phyloP scores from a whole-genome alignment of 2,888 invertebrate species.

The Polymixis lichenea region DNA sequence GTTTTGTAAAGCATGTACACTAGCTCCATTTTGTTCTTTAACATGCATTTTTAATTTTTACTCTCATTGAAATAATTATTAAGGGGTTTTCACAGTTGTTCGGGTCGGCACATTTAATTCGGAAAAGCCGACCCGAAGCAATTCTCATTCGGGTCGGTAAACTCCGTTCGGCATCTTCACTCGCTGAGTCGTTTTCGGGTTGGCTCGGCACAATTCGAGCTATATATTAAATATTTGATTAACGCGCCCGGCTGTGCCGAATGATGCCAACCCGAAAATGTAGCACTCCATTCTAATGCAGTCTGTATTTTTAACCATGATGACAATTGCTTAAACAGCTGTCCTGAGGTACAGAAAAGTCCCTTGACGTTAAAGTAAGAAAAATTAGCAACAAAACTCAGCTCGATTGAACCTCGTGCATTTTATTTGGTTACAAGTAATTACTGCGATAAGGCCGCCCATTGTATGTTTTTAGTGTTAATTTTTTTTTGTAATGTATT shows the following conservation, averaged over 20 bases:
- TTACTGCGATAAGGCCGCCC: too few relatives aligned
- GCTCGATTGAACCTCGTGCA: neutral
- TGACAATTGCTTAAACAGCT: neutral
- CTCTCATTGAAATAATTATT: neutral
- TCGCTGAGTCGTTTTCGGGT: neutral
- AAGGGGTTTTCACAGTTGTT: neutral
- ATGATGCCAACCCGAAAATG: neutral
- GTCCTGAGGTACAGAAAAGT: neutral
- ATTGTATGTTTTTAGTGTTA: too few relatives aligned
- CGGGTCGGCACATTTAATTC: neutral
- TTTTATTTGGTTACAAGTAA: neutral
- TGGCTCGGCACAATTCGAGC: neutral
- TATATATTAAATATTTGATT: neutral
- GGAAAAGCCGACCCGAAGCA: neutral
- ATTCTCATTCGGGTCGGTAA: neutral
- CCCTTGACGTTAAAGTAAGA: neutral
- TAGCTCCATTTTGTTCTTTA: neutral
- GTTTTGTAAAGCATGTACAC: neutral
- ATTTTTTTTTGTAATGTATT: too few relatives aligned
- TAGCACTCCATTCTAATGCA: neutral
- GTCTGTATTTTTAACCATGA: neutral
- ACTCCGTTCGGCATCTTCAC: neutral
- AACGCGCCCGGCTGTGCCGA: neutral
- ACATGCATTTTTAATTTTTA: too few relatives aligned
- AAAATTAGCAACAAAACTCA: neutral